Conservation (phyloP, 2,113 vertebrate species). For the Oryzias celebensis region DNA sequence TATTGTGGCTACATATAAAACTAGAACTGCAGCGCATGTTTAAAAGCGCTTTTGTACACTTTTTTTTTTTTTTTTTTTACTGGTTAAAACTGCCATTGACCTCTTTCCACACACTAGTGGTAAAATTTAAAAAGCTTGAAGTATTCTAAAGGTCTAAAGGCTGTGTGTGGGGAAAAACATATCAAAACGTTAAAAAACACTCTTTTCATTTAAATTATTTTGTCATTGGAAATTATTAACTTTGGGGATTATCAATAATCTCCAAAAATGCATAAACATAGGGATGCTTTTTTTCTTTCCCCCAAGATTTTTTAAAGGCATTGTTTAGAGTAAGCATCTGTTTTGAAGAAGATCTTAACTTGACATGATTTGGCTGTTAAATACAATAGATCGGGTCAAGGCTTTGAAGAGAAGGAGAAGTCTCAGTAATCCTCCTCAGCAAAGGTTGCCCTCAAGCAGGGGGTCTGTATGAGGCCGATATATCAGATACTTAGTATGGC, state of each 20-base stretch:
- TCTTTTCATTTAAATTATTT: too few species aligned
- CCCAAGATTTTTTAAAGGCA: too few species aligned
- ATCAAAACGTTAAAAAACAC: too few species aligned
- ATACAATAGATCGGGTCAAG: conserved; percentile 7
- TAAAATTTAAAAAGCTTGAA: too few species aligned
- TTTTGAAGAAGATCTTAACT: not conserved
- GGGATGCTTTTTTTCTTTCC: too few species aligned
- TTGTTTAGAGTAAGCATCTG: not conserved
- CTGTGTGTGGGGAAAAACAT: too few species aligned
- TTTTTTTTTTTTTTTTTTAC: not conserved
- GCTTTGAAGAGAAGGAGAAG: not conserved
- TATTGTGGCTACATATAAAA: not conserved
- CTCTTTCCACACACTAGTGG: too few species aligned
- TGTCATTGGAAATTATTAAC: too few species aligned
- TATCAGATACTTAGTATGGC: not conserved
- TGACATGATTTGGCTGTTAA: conserved; percentile 12
- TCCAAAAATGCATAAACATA: too few species aligned
- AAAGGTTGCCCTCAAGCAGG: not conserved
- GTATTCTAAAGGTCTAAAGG: too few species aligned
- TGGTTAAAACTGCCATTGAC: not conserved
- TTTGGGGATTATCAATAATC: too few species aligned
- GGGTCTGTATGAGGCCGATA: conserved; percentile 7
- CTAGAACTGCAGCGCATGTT: not conserved
- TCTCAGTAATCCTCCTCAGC: conserved; percentile 9
- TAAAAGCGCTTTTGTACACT: not conserved